These are phyloP conservation scores for Glyphotaelius pellucidus DNA, from an alignment of 2,888 invertebrate species.

Conservation along the genomic window DNA sequence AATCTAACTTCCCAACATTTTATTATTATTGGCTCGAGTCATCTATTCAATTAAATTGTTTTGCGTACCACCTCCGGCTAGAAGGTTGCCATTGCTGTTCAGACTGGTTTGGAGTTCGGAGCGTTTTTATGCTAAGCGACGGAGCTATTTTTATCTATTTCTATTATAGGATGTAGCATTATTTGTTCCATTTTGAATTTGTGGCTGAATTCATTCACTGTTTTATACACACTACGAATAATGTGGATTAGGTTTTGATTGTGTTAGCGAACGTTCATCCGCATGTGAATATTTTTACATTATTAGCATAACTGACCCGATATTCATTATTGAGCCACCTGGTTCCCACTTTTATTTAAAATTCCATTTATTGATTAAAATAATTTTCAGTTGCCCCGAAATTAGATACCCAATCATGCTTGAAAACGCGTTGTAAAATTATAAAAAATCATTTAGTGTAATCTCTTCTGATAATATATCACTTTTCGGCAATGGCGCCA, in stretches of 20 bases:
- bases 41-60: conserved; percentile 7
- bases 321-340: not conserved
- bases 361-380: not conserved
- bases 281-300: not conserved
- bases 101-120: conserved; percentile 8
- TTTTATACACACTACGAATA: not conserved
- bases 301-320: conserved; percentile 17
- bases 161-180: conserved; percentile 8
- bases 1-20: not conserved
- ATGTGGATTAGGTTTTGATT: not conserved
- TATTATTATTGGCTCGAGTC: not conserved
- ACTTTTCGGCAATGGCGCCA: conserved; percentile 22
- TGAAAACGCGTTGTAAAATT: not conserved
- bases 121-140: conserved; percentile 31
- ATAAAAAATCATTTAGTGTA: not conserved
- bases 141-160: conserved; percentile 35
- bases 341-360: not conserved
- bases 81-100: conserved; percentile 2
- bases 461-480: not conserved
- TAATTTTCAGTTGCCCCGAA: not conserved
- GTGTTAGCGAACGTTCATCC: not conserved
- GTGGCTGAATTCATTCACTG: conserved; percentile 20
- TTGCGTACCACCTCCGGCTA: not conserved
- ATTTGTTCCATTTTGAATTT: conserved; percentile 21
- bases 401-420: not conserved